Conservation (phyloP, 2,888 invertebrate genomes). For the Cerastis leucographa region DNA sequence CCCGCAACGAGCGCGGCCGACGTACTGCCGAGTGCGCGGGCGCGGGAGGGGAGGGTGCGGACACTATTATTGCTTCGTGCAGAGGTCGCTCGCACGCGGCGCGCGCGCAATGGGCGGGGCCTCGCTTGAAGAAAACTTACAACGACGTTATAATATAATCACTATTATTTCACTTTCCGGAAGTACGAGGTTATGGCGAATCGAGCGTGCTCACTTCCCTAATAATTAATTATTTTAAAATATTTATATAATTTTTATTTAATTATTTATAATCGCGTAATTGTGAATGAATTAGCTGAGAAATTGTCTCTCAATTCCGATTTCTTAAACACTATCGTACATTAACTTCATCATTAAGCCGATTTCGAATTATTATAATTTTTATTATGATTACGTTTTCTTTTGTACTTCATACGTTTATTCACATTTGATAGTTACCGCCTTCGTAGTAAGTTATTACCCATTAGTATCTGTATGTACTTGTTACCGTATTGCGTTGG, state of each 20-base stretch:
- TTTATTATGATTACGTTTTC: constrained; percentile 82
- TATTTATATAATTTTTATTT: constrained; percentile 61
- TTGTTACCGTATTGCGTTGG: constrained; percentile 54
- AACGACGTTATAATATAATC: constrained; percentile 68
- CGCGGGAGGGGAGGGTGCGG: background rate
- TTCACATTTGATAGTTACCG: constrained; percentile 75
- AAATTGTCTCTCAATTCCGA: constrained; percentile 84
- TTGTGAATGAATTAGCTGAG: constrained; percentile 69
- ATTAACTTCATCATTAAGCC: constrained; percentile 82
- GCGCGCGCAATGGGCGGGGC: constrained; percentile 34
- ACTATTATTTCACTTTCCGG: constrained; percentile 73
- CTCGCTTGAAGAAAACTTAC: constrained; percentile 71
- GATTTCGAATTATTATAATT: constrained; percentile 79
- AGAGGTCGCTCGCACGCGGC: constrained; percentile 23
- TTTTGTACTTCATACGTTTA: constrained; percentile 86
- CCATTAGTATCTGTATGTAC: constrained; percentile 46
- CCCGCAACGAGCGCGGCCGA: constrained; percentile 27
- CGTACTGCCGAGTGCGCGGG: background rate
- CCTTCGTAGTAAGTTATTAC: constrained; percentile 65
- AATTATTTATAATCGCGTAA: constrained; percentile 65
- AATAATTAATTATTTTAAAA: constrained; percentile 63
- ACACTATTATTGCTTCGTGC: background rate
- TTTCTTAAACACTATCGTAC: constrained; percentile 84
- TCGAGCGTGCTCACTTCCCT: constrained; percentile 71
- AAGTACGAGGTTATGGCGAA: constrained; percentile 77